Base-by-base conservation (phyloP, 2,113 vertebrate species). In the Ovis canadensis region DNA sequence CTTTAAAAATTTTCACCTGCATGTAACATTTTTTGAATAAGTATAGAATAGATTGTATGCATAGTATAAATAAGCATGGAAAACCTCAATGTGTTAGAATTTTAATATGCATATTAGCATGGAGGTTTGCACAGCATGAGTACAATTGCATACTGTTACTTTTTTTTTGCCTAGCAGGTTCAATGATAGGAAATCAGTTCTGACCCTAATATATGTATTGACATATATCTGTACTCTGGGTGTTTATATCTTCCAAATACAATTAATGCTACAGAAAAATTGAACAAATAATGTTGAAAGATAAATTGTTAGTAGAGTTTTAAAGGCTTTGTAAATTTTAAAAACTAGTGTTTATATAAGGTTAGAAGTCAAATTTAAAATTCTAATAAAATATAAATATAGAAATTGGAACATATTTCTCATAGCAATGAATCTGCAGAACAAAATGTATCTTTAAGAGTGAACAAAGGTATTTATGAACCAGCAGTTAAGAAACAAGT, bases 381-480 rank as follows among this genome's bases (percentile, higher is more conserved):
- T 98, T 98, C 90, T 98, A 91, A 93, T 88, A 95, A 83, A 90
- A 33, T 95, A 55, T 93, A 43, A 23, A 19, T 96, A 33, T 98
- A 96, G 98, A 95, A 98, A 99, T 99, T 98, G 98, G 14, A 59
- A 71, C 64, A 50, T 96, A 98, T 93, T 98, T 99, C 98, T 98
- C 95, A 97, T 91, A 99, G 98, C 97, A 98, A 98, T 98, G 97
- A 98, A 85, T 91, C 94, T 98, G 80, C 91, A 97, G 96, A 98
- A 98, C 97, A 97, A 98, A 98, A 98, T 98, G 90, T 98, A 97
- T 98, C 96, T 98, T 99, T 98, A 98, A 97, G 98, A 98, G 94
- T 98, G 98, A 97, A 97, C 93, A 98, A 97, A 99, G 97, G 97
- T 98, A 98, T 99, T 99, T 99, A 99, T 99, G 98, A 98, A 97